These are phyloP conservation scores for Butorides virescens DNA, from an alignment of 2,113 vertebrate species.

Conservation along the genomic window DNA sequence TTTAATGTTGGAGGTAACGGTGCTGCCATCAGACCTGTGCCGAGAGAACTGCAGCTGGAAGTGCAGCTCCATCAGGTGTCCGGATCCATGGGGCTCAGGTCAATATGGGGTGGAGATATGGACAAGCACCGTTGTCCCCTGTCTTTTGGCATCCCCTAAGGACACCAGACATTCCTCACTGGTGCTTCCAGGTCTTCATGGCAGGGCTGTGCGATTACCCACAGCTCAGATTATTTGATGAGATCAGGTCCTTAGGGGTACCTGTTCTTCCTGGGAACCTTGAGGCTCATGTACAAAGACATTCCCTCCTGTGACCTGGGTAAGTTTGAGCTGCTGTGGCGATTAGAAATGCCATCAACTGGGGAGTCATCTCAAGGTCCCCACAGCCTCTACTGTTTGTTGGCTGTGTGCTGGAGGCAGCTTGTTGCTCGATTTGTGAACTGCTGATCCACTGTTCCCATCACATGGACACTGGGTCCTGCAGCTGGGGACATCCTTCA, in stretches of 20 bases:
- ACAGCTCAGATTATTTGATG: background rate
- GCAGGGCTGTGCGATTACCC: too few relatives aligned
- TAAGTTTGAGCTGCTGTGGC: background rate
- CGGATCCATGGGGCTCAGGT: background rate
- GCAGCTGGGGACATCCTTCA: background rate
- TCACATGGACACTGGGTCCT: background rate
- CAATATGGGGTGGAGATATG: fast-evolving
- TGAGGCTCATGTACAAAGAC: background rate
- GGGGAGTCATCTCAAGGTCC: background rate
- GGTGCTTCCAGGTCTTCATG: background rate
- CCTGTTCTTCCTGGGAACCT: background rate
- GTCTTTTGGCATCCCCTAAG: background rate
- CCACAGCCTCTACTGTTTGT: background rate
- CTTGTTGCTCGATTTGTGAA: background rate
- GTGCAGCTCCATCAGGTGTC: background rate
- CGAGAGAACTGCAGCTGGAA: background rate
- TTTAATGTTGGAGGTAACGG: background rate
- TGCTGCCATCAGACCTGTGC: background rate
- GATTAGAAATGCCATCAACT: background rate
- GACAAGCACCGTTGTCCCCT: background rate
- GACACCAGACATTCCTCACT: background rate
- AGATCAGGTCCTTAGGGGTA: background rate
- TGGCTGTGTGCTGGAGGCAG: background rate
- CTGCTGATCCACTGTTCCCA: background rate
- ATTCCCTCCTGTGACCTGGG: background rate